Conservation (phyloP, 1,140 invertebrate genomes). For the Zaprionus kolodkinae region DNA sequence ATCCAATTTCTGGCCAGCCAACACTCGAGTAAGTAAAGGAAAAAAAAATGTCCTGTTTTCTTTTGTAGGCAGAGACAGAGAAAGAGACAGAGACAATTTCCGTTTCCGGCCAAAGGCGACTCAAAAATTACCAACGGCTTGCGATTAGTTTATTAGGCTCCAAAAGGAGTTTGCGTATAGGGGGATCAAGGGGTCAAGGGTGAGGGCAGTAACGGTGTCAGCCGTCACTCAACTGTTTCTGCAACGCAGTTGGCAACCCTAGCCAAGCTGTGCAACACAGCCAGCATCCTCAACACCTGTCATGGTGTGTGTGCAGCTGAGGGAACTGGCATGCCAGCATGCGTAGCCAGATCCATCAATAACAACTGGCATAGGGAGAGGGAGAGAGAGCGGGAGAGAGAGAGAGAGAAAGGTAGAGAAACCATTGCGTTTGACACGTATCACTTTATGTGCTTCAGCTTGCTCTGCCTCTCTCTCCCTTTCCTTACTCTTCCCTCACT, state of each 20-base stretch:
- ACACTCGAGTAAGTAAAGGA: not conserved
- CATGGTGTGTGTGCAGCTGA: not conserved
- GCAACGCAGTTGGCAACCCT: not conserved
- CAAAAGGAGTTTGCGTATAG: not conserved
- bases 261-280: not conserved
- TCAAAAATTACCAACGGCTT: slow-evolving; percentile 42
- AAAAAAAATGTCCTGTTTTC: slow-evolving; percentile 45
- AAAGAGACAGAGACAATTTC: slow-evolving; percentile 65
- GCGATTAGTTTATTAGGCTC: slow-evolving; percentile 64
- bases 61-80: not conserved
- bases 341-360: slow-evolving; percentile 5
- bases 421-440: slow-evolving; percentile 1
- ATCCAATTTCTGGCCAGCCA: slow-evolving; percentile 76
- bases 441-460: slow-evolving; percentile 6
- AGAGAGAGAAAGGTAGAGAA: not conserved
- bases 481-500: not conserved
- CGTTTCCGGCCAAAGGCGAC: slow-evolving; percentile 63
- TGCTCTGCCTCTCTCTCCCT: not conserved
- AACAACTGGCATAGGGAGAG: not conserved
- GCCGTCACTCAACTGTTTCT: not conserved
- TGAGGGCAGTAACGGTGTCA: not conserved
- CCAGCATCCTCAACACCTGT: not conserved
- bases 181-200: not conserved
- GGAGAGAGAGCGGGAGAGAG: no score
- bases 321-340: not conserved